These are phyloP conservation scores for Scaptomyza graminum DNA, from an alignment of 1,140 invertebrate genomes.

Conservation along the genomic window DNA sequence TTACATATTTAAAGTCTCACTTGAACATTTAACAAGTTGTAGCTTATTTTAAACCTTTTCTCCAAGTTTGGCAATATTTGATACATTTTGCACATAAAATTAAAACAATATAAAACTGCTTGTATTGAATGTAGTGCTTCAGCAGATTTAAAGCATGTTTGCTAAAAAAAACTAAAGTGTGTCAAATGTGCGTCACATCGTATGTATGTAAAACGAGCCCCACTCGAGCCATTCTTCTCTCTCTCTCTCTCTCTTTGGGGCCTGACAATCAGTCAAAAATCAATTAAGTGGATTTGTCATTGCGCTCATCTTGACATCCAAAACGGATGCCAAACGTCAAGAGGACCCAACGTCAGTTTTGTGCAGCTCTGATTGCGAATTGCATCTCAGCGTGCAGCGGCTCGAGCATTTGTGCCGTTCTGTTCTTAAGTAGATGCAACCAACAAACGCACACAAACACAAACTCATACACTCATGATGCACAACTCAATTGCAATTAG, in stretches of 20 bases:
- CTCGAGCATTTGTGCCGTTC: slow-evolving; percentile 5
- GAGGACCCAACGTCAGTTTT: slow-evolving; percentile 7
- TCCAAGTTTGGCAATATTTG: too few relatives aligned
- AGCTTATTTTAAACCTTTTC: too few relatives aligned
- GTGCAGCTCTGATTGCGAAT: slow-evolving; percentile 32
- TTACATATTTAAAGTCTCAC: too few relatives aligned
- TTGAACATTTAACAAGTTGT: too few relatives aligned
- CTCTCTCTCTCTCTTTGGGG: not conserved
- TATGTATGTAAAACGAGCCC: not conserved
- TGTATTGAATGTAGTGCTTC: too few relatives aligned
- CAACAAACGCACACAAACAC: not conserved
- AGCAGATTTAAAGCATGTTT: too few relatives aligned
- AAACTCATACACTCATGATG: slow-evolving; percentile 5
- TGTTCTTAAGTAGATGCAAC: slow-evolving; percentile 3
- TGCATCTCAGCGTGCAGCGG: slow-evolving; percentile 27
- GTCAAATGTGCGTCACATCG: slow-evolving; percentile 1
- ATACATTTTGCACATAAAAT: too few relatives aligned
- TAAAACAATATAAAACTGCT: too few relatives aligned
- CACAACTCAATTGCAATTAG: slow-evolving; percentile 52
- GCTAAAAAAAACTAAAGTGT: slow-evolving; percentile 4
- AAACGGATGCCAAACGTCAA: not conserved
- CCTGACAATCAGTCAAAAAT: slow-evolving; percentile 52
- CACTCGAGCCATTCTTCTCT: not conserved
- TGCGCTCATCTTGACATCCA: slow-evolving; percentile 37
- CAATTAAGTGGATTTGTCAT: slow-evolving; percentile 53